Evolutionary conservation across 2,888 invertebrate species (phyloP).

Genomic region (Anorthoa munda): DNA sequence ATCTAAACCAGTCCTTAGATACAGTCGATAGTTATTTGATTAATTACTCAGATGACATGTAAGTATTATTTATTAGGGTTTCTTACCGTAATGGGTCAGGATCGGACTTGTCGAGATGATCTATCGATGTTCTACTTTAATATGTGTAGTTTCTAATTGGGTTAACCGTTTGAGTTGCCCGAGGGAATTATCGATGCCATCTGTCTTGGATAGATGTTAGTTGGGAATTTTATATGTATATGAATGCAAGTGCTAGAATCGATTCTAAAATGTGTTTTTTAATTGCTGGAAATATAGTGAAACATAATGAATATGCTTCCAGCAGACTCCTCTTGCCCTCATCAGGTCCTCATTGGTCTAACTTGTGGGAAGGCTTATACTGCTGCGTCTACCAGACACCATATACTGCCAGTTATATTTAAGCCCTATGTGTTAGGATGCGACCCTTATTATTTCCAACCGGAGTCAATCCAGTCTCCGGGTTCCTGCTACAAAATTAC

Average conservation of each 20-base stretch:
- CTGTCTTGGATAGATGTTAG: constrained; percentile 30
- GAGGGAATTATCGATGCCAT: constrained; percentile 34
- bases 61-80: constrained; percentile 60
- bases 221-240: not conserved
- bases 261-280: not conserved
- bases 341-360: no score
- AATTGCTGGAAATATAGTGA: not conserved
- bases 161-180: constrained; percentile 31
- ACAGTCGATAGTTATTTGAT: constrained; percentile 57
- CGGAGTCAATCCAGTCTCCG: no score
- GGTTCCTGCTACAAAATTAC: no score
- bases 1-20: constrained; percentile 6
- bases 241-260: not conserved
- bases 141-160: constrained; percentile 45
- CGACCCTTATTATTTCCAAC: no score
- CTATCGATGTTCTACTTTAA: constrained; percentile 59
- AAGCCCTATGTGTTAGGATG: no score
- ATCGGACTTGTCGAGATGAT: constrained; percentile 44
- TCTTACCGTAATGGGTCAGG: constrained; percentile 24
- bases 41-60: constrained; percentile 62
- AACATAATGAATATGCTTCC: no score
- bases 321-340: no score
- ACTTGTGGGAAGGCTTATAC: no score
- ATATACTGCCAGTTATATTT: no score
- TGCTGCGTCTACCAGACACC: no score